Conservation (phyloP, 2,888 invertebrate species). For the Bombyx huttoni region DNA sequence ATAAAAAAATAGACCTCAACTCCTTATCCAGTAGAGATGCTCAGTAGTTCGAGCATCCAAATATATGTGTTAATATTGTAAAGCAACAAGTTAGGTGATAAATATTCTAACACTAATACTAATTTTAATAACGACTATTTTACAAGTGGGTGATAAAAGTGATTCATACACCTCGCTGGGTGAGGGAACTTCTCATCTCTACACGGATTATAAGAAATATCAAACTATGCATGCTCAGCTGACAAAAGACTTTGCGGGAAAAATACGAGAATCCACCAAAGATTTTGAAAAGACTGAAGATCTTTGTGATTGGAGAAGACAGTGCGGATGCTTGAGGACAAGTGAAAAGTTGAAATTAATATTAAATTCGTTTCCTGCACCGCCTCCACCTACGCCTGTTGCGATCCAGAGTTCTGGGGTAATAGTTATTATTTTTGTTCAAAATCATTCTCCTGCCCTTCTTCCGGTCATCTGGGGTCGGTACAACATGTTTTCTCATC, state of each 20-base stretch:
- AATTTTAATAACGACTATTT: not conserved
- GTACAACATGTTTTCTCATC: too few species aligned
- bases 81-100: too few species aligned
- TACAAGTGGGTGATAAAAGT: not conserved
- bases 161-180: not conserved
- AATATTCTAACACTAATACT: too few species aligned
- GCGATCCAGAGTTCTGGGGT: not conserved
- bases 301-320: slow-evolving; percentile 19
- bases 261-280: not conserved
- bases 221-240: not conserved
- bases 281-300: not conserved
- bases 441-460: too few species aligned
- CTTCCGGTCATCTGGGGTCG: too few species aligned
- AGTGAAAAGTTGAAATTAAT: slow-evolving; percentile 49
- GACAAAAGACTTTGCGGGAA: not conserved
- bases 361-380: slow-evolving; percentile 33
- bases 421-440: not conserved
- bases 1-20: too few species aligned
- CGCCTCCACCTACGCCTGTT: slow-evolving; percentile 36
- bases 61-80: too few species aligned
- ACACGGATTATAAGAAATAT: not conserved
- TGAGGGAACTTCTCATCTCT: not conserved
- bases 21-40: not conserved
- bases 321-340: slow-evolving; percentile 46
- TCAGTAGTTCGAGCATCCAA: not conserved